Conservation (phyloP, 2,113 vertebrate species). For the Silurus asotus region DNA sequence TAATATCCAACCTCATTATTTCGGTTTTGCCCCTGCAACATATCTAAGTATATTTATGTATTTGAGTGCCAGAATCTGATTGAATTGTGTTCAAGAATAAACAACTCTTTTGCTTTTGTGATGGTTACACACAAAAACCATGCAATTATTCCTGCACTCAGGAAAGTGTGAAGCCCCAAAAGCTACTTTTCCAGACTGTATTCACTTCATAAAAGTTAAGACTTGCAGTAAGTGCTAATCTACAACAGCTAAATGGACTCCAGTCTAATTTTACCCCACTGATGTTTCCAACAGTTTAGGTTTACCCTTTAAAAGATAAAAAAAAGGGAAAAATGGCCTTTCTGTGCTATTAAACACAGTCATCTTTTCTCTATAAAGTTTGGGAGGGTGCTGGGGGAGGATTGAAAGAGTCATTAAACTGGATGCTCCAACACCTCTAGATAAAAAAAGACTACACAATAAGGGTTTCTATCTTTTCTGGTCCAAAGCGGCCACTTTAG, state of each 20-base stretch:
- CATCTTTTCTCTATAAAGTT: not conserved
- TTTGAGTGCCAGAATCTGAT: slow-evolving; percentile 47
- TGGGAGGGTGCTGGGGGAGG: no score
- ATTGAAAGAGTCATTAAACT: not conserved
- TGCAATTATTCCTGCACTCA: slow-evolving; percentile 35
- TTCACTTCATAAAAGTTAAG: slow-evolving; percentile 59
- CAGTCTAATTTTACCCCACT: not conserved
- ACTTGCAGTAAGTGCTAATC: slow-evolving; percentile 54
- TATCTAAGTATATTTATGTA: slow-evolving; percentile 33
- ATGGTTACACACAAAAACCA: slow-evolving; percentile 2
- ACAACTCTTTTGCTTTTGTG: slow-evolving; percentile 17
- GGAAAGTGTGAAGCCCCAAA: slow-evolving; percentile 25
- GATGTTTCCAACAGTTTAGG: not conserved
- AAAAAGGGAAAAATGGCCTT: slow-evolving; percentile 49
- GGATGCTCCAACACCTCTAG: not conserved
- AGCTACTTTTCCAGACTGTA: slow-evolving; percentile 37
- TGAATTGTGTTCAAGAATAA: slow-evolving; percentile 53
- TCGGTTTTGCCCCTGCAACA: not conserved
- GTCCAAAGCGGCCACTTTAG: slow-evolving; percentile 18
- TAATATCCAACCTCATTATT: not conserved
- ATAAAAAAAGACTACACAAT: not conserved
- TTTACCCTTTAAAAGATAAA: not conserved
- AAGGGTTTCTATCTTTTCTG: slow-evolving; percentile 14
- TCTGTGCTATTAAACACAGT: not conserved
- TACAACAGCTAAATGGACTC: slow-evolving; percentile 5